Evolutionary conservation across 2,888 invertebrate species (phyloP).

Genomic region (Acleris emargana): DNA sequence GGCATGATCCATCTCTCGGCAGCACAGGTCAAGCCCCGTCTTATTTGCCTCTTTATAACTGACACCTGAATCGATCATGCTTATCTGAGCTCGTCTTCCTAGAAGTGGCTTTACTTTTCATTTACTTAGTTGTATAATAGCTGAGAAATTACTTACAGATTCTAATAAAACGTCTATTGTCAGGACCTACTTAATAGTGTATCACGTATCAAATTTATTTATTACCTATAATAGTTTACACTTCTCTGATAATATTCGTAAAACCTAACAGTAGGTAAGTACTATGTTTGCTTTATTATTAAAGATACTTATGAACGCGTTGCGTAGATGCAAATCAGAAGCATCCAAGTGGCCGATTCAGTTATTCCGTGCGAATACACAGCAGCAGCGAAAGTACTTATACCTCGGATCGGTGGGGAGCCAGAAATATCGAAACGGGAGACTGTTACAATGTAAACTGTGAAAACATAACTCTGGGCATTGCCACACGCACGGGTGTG

Average conservation of each 20-base stretch:
- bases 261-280: no score
- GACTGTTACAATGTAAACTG: slow-evolving; percentile 12
- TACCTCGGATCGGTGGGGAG: slow-evolving; percentile 41
- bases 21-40: slow-evolving; percentile 59
- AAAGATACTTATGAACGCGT: background rate
- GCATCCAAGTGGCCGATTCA: background rate
- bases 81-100: slow-evolving; percentile 24
- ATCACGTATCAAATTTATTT: no score
- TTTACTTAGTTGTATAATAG: no score
- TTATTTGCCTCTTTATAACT: slow-evolving; percentile 24
- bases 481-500: background rate
- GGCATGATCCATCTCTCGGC: slow-evolving; percentile 60
- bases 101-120: background rate
- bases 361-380: slow-evolving; percentile 43
- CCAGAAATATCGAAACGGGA: slow-evolving; percentile 40
- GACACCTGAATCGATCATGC: slow-evolving; percentile 48
- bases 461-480: background rate
- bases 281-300: no score
- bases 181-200: no score
- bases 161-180: no score
- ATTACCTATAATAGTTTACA: no score
- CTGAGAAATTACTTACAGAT: no score
- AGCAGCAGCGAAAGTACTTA: slow-evolving; percentile 39
- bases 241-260: no score
- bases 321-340: slow-evolving; percentile 14